Evolutionary conservation across 2,797 vertebrate species (phyloP).

Genomic region (Oryzias sinensis): DNA sequence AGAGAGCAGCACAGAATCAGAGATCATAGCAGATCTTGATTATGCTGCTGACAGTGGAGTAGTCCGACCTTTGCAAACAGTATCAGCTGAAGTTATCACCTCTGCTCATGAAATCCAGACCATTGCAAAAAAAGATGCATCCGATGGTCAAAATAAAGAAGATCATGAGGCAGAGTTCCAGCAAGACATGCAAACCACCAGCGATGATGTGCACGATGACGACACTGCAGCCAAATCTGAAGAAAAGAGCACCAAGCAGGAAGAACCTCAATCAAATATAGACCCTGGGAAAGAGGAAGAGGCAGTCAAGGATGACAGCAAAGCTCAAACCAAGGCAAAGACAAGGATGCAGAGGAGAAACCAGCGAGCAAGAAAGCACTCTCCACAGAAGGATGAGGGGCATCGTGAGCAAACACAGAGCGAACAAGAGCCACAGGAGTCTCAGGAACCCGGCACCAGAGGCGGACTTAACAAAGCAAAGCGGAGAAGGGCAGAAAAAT

Average conservation of each 20-base stretch:
- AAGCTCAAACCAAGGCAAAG: conserved; percentile 52
- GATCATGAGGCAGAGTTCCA: conserved; percentile 26
- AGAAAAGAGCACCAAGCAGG: not conserved
- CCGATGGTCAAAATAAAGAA: conserved; percentile 24
- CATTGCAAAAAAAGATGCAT: conserved; percentile 20
- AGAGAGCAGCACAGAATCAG: conserved; percentile 70
- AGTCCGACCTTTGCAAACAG: conserved; percentile 33
- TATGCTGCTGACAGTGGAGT: conserved; percentile 60
- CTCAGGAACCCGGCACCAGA: conserved; percentile 41
- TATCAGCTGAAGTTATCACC: conserved; percentile 24
- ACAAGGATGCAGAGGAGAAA: conserved; percentile 66
- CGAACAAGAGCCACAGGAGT: conserved; percentile 30
- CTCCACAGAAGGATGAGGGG: conserved; percentile 62
- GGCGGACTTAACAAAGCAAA: conserved; percentile 52
- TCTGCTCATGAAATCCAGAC: conserved; percentile 9
- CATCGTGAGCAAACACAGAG: conserved; percentile 25
- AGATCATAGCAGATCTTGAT: conserved; percentile 67
- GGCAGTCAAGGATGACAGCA: conserved; percentile 54
- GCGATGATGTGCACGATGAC: conserved; percentile 32
- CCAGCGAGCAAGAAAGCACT: conserved; percentile 63
- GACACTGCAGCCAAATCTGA: conserved; percentile 31
- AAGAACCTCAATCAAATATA: conserved; percentile 20
- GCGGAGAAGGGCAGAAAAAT: conserved; percentile 69
- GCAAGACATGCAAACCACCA: conserved; percentile 37
- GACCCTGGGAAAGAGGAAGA: conserved; percentile 38